Evolutionary conservation across 2,113 vertebrate species (phyloP).

Genomic region (Epinephelus cyanopodus): DNA sequence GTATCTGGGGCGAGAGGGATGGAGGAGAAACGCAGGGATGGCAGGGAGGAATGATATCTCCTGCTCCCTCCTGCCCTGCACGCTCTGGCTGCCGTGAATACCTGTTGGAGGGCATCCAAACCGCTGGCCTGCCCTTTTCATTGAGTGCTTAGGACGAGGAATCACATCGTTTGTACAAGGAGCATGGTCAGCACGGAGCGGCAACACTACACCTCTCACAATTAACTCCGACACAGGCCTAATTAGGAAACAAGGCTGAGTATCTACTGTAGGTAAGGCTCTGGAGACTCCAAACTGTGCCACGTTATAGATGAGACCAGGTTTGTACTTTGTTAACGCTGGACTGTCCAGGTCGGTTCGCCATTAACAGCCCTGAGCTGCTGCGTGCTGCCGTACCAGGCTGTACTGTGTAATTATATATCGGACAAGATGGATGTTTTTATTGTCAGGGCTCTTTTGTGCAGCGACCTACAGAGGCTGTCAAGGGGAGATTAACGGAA

Average conservation of each 20-base stretch:
- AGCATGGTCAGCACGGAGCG: slow-evolving; percentile 42
- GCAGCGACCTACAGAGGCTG: slow-evolving; percentile 12
- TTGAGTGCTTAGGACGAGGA: slow-evolving; percentile 34
- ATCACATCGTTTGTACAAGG: slow-evolving; percentile 58
- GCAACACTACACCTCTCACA: slow-evolving; percentile 42
- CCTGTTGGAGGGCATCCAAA: slow-evolving; percentile 67
- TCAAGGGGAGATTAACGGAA: neutral
- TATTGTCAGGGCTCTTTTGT: slow-evolving; percentile 17
- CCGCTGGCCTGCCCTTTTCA: slow-evolving; percentile 56
- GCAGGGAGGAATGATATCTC: neutral
- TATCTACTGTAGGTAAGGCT: slow-evolving; percentile 24
- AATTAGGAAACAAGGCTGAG: slow-evolving; percentile 57
- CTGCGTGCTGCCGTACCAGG: slow-evolving; percentile 1
- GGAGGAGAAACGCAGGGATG: slow-evolving; percentile 16
- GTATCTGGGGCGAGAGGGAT: slow-evolving; percentile 41
- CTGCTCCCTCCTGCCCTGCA: neutral
- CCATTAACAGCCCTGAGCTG: neutral
- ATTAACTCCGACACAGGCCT: slow-evolving; percentile 56
- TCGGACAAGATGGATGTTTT: slow-evolving; percentile 8
- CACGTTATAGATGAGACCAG: slow-evolving; percentile 2
- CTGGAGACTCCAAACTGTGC: slow-evolving; percentile 28
- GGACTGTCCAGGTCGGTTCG: neutral
- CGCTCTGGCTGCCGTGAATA: slow-evolving; percentile 36
- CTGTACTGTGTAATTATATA: slow-evolving; percentile 16
- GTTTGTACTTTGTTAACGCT: slow-evolving; percentile 27